Evolutionary conservation across 2,797 vertebrate species (phyloP).

Genomic region (Centropyge bicolor): DNA sequence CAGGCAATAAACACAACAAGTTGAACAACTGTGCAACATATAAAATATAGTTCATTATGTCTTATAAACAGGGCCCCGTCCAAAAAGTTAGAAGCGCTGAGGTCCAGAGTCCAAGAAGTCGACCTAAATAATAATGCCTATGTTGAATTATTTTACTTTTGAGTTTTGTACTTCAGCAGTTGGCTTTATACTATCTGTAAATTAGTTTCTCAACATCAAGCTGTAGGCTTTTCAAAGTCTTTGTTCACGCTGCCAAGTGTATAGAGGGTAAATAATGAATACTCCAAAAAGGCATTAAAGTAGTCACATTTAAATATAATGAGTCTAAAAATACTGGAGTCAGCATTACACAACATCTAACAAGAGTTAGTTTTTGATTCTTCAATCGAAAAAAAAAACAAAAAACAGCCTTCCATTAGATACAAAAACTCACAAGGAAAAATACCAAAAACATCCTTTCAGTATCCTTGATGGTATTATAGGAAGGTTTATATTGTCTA

Average conservation of each 20-base stretch:
- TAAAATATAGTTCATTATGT: neutral
- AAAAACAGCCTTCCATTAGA: neutral
- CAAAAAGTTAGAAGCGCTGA: neutral
- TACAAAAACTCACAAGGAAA: neutral
- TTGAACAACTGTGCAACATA: constrained; percentile 12
- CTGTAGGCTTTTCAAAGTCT: neutral
- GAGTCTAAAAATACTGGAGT: neutral
- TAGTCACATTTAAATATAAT: neutral
- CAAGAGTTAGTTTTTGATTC: neutral
- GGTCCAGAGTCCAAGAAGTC: neutral
- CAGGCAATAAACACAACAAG: constrained; percentile 24
- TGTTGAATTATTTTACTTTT: neutral
- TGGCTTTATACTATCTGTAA: neutral
- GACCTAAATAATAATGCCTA: neutral
- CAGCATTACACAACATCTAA: neutral
- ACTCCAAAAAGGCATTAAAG: neutral
- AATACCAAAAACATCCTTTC: neutral
- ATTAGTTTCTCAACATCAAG: constrained; percentile 22
- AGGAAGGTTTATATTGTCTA: constrained; percentile 18
- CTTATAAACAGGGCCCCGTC: neutral
- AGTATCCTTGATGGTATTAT: constrained; percentile 11
- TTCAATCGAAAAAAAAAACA: neutral
- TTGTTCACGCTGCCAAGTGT: neutral
- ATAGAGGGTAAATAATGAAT: neutral
- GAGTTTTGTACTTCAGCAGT: neutral